Base-by-base conservation (phyloP, 2,113 vertebrate species). In the Malurus cyaneus region DNA sequence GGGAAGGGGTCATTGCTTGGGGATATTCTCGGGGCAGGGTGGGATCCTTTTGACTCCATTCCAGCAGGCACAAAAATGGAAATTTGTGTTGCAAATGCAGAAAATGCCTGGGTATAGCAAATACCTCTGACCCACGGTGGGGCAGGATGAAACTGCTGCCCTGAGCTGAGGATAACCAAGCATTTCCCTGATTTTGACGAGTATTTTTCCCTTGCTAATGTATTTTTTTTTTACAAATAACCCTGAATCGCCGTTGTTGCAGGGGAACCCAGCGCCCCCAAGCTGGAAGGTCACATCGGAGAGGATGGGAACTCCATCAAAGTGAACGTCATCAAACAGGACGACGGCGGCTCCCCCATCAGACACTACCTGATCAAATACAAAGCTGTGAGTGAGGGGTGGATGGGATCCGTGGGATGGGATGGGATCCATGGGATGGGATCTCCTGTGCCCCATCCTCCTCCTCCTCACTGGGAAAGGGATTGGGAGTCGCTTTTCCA, bases 241-340 rank as follows among this genome's bases (percentile, higher is more conserved):
- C 82, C 26, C 19, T 24, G 42, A 41, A 7, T 66, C n/a, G 62
- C 84, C 85, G 2, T 96, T 91, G 42, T 97, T 98, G 74, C 96
- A 99, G 99, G 99, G 86, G 99, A 99, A 96, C 99, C 99, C 89
- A 99, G 98, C 9, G 98, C 99, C 47, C 99, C 99, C 47, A 99
- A 99, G 89, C 97, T 99, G 26, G 98, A 99, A 94, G 98, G 98
- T 15, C 96, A 97, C 49, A 97, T 99, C 96, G 98, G 98, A 89
- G 98, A 98, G 50, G 98, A 98, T 36, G 99, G 99, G 19, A 99
- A 99, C 97, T 98, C 98, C 54, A 97, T 99, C 49, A 99, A 98
- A 93, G 98, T 99, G 87, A 98, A 98, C 49, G 91, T 98, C 23
- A 98, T 98, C 97, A 99, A 99, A 97, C 99, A 99, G 97, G 99